Evolutionary conservation across 2,113 vertebrate genomes (phyloP), one percentile per base, ranked within the genome.

Genomic region (Gulo gulo): DNA sequence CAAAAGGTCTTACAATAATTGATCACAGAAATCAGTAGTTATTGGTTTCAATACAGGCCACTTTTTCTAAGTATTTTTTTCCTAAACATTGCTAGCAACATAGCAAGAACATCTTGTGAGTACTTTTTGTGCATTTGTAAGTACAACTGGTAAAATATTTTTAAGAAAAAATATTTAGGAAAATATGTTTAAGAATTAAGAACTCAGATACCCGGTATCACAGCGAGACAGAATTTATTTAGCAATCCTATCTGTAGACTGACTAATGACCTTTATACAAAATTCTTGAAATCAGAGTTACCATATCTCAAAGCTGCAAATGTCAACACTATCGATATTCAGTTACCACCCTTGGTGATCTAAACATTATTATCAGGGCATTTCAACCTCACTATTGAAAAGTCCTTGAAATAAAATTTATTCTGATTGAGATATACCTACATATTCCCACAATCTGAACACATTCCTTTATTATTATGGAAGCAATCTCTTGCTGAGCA

Each of bases 351-450:
- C 20, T 88, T 20, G 12, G 63, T 69, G 80, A 93, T 83, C 7
- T 74, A 91, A 95, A 95, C 88, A 82, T 85, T 93, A 78, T 59
- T 93, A 97, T 94, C 91, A 93, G 65, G 36, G 34, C 20, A 36
- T 95, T 93, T 95, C 83, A 88, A 85, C 78, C 34, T 91, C 47
- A 67, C 34, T 83, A 42, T 74, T 81, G 71, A 81, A 76, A 88
- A 78, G 74, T 61, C 69, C 84, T 97, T 63, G 63, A 85, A 81
- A 76, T 83, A 61, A 69, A 88, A 87, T 92, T 34, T 65, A 88
- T 65, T 83, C 86, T 80, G 39, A 82, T 73, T 84, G 78, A 78
- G 69, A 78, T 69, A 80, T 7, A 9, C 78, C 61, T 69, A 79
- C 50, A 61, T 29, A 26, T 84, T 92, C 8, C 55, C 79, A 57